A percentile compares a stretch with the other conserved stretches of the same genome.
Evolutionary conservation across 2,888 invertebrate species (phyloP).

Genomic region (Drosophila prostipennis): DNA sequence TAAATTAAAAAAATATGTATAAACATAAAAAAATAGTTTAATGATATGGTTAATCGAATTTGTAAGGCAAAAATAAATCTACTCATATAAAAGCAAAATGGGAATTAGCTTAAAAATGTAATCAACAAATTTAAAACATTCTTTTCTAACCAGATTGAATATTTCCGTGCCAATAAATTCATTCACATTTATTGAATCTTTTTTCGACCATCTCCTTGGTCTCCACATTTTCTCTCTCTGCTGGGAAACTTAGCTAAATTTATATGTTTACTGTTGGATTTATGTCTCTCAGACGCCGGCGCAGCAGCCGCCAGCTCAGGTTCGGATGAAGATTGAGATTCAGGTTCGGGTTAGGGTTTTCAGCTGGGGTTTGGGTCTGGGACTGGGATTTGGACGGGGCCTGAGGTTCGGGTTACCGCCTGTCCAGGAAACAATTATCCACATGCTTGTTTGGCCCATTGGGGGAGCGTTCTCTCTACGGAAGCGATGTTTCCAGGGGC

Average conservation of each 20-base stretch:
- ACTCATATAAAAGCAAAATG: no score
- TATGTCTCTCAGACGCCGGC: conserved; percentile 72
- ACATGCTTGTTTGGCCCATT: conserved; percentile 66
- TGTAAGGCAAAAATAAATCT: no score
- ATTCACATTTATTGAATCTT: no score
- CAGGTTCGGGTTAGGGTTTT: conserved; percentile 48
- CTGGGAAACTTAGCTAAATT: conserved; percentile 66
- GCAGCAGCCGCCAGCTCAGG: conserved; percentile 39
- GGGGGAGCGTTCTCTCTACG: conserved; percentile 55
- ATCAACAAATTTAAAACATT: no score
- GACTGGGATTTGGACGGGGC: conserved; percentile 33
- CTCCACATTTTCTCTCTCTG: conserved; percentile 51
- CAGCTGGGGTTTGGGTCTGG: conserved; percentile 33
- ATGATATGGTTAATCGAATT: no score
- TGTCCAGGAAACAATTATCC: conserved; percentile 79
- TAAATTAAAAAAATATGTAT: no score
- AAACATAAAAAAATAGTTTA: no score
- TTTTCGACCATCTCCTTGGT: not conserved
- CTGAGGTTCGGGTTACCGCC: conserved; percentile 63
- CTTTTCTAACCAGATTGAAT: no score
- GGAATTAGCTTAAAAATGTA: no score
- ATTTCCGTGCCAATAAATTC: no score
- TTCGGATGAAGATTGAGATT: conserved; percentile 44
- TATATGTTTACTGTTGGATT: conserved; percentile 78
- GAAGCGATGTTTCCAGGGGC: conserved; percentile 62